phyloP scores from a whole-genome alignment of 2,888 invertebrate species.

The Mechanitis mazaeus region DNA sequence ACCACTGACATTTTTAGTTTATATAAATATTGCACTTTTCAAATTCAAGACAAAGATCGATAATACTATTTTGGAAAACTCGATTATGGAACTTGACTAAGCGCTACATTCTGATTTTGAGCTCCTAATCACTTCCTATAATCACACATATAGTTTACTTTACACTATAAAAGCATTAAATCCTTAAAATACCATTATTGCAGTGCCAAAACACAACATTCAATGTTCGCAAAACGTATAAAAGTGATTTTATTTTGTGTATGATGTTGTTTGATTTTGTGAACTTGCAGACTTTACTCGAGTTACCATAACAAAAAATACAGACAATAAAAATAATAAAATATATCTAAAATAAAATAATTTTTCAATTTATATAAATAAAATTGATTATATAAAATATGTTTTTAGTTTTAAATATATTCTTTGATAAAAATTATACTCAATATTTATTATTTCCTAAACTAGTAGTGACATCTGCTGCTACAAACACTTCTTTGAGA shows the following conservation, averaged over 20 bases:
- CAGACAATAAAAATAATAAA: background rate
- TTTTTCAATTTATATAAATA: too few species aligned
- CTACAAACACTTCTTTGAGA: too few species aligned
- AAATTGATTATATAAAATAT: too few species aligned
- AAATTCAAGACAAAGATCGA: conserved; percentile 51
- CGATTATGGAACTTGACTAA: conserved; percentile 69
- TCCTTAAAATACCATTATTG: conserved; percentile 54
- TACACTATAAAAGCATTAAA: conserved; percentile 44
- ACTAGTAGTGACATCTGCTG: too few species aligned
- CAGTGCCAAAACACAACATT: conserved; percentile 64
- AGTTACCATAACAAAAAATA: conserved; percentile 24
- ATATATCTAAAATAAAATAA: too few species aligned
- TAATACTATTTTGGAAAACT: conserved; percentile 60
- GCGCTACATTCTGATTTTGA: conserved; percentile 69
- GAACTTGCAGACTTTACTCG: conserved; percentile 24
- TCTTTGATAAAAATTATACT: too few species aligned
- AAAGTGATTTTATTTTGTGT: conserved; percentile 73
- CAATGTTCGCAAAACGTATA: conserved; percentile 70
- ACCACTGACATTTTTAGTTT: conserved; percentile 71
- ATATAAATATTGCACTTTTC: conserved; percentile 40
- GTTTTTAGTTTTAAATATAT: too few species aligned
- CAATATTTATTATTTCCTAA: too few species aligned
- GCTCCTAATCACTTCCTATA: conserved; percentile 68
- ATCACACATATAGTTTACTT: conserved; percentile 43
- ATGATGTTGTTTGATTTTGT: conserved; percentile 46